Conservation (phyloP, 2,113 vertebrate genomes). For the Menidia beryllina region DNA sequence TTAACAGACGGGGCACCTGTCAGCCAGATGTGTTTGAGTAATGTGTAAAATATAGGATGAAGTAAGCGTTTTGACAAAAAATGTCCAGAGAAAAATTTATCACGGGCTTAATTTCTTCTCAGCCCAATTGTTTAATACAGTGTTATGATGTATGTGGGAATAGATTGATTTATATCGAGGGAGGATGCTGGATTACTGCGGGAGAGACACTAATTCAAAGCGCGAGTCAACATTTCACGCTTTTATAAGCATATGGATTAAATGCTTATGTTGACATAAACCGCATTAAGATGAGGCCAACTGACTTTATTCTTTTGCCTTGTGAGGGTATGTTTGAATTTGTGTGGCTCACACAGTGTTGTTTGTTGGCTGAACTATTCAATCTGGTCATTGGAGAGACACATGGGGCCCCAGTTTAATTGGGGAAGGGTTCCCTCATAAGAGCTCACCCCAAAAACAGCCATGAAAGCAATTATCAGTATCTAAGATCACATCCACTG, state of each 20-base stretch:
- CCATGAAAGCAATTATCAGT: conserved; percentile 77
- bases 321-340: conserved; percentile 42
- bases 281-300: conserved; percentile 18
- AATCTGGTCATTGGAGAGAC: conserved; percentile 66
- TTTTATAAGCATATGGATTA: conserved; percentile 38
- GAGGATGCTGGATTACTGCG: conserved; percentile 24
- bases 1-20: conserved; percentile 80
- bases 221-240: conserved; percentile 41
- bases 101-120: conserved; percentile 82
- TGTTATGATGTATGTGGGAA: conserved; percentile 73
- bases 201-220: conserved; percentile 23
- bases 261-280: conserved; percentile 42
- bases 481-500: conserved; percentile 75
- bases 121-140: conserved; percentile 78
- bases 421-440: conserved; percentile 68
- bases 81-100: conserved; percentile 89
- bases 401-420: conserved; percentile 70
- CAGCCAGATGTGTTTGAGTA: conserved; percentile 91
- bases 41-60: conserved; percentile 88
- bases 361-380: conserved; percentile 56
- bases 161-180: conserved; percentile 50
- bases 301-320: conserved; percentile 21
- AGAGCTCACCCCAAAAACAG: conserved; percentile 53
- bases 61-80: conserved; percentile 90
- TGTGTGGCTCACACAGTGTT: conserved; percentile 48